These are phyloP conservation scores for Limnephilus auricula DNA, from an alignment of 2,888 invertebrate genomes.

Conservation along the genomic window DNA sequence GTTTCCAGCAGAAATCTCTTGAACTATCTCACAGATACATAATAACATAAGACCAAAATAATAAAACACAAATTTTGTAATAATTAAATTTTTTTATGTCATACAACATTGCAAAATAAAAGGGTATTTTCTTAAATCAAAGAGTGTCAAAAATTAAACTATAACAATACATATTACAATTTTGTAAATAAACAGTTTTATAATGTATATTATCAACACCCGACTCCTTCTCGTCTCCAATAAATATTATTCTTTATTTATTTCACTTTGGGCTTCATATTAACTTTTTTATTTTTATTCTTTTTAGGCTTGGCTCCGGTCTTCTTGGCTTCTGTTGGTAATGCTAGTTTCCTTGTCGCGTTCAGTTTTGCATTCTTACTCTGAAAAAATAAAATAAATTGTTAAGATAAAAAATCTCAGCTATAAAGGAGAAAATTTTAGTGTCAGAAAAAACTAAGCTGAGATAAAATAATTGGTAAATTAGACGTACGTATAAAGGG, in stretches of 20 bases:
- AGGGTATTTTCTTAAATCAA: neutral
- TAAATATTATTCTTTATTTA: neutral
- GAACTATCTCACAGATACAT: too few species aligned
- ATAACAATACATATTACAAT: neutral
- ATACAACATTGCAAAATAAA: conserved; percentile 4
- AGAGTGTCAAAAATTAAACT: neutral
- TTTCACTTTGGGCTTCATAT: conserved; percentile 34
- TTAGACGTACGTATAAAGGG: neutral
- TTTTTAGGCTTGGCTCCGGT: conserved; percentile 38
- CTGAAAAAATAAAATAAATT: conserved; percentile 54
- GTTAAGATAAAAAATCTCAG: neutral
- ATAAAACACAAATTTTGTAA: conserved; percentile 8
- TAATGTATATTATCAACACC: too few species aligned
- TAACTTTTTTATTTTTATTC: conserved; percentile 56
- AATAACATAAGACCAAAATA: neutral
- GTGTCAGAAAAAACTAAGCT: neutral
- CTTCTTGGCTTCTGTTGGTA: conserved; percentile 22
- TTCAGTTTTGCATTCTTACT: conserved; percentile 58
- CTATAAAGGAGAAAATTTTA: neutral
- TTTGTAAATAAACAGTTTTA: neutral
- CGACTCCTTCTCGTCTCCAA: neutral
- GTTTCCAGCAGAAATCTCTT: too few species aligned
- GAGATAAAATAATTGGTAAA: neutral
- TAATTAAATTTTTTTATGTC: conserved; percentile 30
- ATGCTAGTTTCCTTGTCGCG: conserved; percentile 45